phyloP scores from a whole-genome alignment of 2,797 vertebrate species.

The Glyptemys insculpta region DNA sequence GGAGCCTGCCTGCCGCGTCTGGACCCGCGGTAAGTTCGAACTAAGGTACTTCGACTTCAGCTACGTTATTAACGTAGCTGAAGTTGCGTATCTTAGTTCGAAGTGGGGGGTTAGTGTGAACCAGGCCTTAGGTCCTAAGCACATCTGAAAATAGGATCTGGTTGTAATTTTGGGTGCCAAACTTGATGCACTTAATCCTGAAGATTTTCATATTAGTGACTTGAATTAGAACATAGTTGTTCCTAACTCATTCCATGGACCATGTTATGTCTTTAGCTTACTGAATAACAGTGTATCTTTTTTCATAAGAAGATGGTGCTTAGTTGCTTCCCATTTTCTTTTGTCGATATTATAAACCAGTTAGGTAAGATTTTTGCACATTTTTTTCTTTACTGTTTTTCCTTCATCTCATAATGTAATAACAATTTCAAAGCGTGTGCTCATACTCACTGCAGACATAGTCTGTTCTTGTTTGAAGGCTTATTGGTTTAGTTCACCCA shows the following conservation, averaged over 20 bases:
- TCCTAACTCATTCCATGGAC: not conserved
- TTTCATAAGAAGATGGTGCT: not conserved
- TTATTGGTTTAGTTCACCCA: not conserved
- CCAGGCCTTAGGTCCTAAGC: not conserved
- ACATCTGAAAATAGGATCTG: not conserved
- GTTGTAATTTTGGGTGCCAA: not conserved
- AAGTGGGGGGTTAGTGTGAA: no score
- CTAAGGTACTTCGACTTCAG: no score
- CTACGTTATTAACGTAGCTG: no score
- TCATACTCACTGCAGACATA: accelerated
- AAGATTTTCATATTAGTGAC: not conserved
- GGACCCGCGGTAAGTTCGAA: no score
- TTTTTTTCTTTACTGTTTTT: not conserved
- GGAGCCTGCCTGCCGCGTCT: no score
- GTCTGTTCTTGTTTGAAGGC: not conserved
- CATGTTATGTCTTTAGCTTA: not conserved
- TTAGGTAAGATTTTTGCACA: not conserved
- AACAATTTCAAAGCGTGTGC: not conserved
- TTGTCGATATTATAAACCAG: not conserved
- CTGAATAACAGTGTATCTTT: not conserved
- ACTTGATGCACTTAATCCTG: not conserved
- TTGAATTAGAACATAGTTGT: not conserved
- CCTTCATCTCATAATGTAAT: not conserved
- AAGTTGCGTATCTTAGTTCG: no score
- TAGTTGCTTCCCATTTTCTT: not conserved